A percentile compares a stretch with the other conserved stretches of the same genome.
Evolutionary conservation across 2,888 invertebrate species (phyloP).

Genomic region (Zygaena filipendulae): DNA sequence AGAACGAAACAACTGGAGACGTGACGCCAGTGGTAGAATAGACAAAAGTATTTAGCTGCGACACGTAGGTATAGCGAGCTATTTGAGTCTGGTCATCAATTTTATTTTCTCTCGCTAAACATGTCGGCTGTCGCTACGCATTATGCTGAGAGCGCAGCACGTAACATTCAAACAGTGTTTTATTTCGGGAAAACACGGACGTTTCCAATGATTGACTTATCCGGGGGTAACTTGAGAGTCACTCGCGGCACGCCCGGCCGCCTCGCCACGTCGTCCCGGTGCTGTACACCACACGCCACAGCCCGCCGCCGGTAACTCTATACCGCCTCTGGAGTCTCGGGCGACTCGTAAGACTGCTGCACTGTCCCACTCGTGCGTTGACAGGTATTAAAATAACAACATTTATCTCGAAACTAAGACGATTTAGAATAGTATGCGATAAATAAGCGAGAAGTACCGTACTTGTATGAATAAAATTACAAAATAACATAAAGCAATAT

Average conservation of each 20-base stretch:
- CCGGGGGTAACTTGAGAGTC: conserved; percentile 66
- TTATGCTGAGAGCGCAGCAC: conserved; percentile 58
- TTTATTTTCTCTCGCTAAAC: conserved; percentile 68
- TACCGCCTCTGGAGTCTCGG: no score
- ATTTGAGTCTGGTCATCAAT: conserved; percentile 64
- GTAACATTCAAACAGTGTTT: conserved; percentile 59
- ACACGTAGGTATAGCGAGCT: conserved; percentile 54
- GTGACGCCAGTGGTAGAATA: conserved; percentile 57
- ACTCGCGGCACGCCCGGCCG: conserved; percentile 29
- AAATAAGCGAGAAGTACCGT: no score
- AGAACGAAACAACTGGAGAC: conserved; percentile 30
- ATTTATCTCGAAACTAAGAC: no score
- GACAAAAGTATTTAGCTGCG: conserved; percentile 61
- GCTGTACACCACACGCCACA: conserved; percentile 20
- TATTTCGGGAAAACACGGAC: conserved; percentile 62
- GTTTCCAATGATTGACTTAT: conserved; percentile 68
- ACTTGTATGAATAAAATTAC: no score
- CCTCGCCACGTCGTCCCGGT: conserved; percentile 15
- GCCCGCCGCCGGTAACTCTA: conserved; percentile 40
- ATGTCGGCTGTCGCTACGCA: conserved; percentile 65
- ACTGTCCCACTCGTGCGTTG: conserved; percentile 18
- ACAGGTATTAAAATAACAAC: conserved; percentile 48
- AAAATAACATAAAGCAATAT: no score
- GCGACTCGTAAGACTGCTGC: conserved; percentile 20
- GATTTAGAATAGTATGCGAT: no score